phyloP scores from a whole-genome alignment of 2,113 vertebrate genomes.

The Seriola quinqueradiata region DNA sequence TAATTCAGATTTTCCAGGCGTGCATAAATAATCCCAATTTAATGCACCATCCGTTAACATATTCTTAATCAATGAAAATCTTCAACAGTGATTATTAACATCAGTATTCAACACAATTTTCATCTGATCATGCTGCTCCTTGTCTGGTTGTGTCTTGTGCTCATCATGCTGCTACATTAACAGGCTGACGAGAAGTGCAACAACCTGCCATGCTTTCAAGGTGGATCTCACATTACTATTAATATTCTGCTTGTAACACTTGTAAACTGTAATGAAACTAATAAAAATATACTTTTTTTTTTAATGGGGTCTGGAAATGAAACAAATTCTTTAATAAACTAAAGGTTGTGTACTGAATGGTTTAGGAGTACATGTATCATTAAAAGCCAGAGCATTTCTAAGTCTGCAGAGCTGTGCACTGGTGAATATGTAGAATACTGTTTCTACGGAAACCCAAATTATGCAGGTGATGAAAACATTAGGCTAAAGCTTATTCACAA shows the following conservation, averaged over 20 bases:
- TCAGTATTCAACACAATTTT: rapidly evolving
- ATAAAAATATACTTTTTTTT: not conserved
- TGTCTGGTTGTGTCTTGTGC: not conserved
- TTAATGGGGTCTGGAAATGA: not conserved
- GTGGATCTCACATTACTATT: not conserved
- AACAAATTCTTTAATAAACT: too few species aligned
- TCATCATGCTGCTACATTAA: not conserved
- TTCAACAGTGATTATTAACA: not conserved
- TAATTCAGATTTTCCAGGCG: not conserved
- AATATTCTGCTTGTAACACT: not conserved
- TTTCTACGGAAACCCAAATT: not conserved
- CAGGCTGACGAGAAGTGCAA: not conserved
- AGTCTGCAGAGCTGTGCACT: not conserved
- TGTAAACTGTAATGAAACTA: not conserved
- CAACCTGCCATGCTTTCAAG: not conserved
- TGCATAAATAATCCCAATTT: not conserved
- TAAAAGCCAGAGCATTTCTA: not conserved
- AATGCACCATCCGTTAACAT: not conserved
- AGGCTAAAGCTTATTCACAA: not conserved
- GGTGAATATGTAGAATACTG: not conserved
- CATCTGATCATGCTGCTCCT: not conserved
- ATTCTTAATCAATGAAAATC: not conserved
- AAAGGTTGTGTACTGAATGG: not conserved
- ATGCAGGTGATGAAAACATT: conserved; percentile 6
- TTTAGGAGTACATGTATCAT: not conserved